Evolutionary conservation across 1,140 invertebrate genomes (phyloP).

Genomic region (Diorhabda elongata): DNA sequence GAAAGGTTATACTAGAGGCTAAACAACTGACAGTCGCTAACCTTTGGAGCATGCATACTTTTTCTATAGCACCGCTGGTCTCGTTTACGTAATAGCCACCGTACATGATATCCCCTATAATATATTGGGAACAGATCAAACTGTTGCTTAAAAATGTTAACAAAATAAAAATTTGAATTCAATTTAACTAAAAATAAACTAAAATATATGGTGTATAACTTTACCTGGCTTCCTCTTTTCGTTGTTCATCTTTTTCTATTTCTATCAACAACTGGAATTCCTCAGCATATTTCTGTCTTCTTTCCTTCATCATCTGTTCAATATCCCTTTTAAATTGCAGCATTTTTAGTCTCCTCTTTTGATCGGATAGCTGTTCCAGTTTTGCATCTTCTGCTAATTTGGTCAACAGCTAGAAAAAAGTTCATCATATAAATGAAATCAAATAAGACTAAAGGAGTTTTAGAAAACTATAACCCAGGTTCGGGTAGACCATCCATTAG

Average conservation of each 20-base stretch:
- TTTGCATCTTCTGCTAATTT: slow-evolving; percentile 42
- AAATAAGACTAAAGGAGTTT: too few species aligned
- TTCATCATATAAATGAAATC: too few species aligned
- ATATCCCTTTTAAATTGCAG: slow-evolving; percentile 40
- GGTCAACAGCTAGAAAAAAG: slow-evolving; percentile 34
- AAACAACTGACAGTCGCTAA: too few species aligned
- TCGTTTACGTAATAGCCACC: too few species aligned
- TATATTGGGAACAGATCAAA: too few species aligned
- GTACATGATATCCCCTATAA: too few species aligned
- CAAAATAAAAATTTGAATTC: background rate
- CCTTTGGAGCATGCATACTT: too few species aligned
- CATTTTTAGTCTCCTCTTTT: slow-evolving; percentile 41
- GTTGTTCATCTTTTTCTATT: slow-evolving; percentile 37
- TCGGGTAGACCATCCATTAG: too few species aligned
- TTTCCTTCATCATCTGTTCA: slow-evolving; percentile 41
- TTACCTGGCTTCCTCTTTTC: slow-evolving; percentile 41
- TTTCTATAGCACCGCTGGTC: too few species aligned
- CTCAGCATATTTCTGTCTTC: slow-evolving; percentile 37
- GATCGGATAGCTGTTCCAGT: slow-evolving; percentile 42
- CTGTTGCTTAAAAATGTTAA: too few species aligned
- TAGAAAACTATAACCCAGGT: too few species aligned
- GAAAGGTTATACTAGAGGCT: too few species aligned
- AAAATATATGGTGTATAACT: background rate
- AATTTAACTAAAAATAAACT: background rate
- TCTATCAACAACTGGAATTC: slow-evolving; percentile 39